phyloP scores from a whole-genome alignment of 2,797 vertebrate species.

The Gastrophryne carolinensis region DNA sequence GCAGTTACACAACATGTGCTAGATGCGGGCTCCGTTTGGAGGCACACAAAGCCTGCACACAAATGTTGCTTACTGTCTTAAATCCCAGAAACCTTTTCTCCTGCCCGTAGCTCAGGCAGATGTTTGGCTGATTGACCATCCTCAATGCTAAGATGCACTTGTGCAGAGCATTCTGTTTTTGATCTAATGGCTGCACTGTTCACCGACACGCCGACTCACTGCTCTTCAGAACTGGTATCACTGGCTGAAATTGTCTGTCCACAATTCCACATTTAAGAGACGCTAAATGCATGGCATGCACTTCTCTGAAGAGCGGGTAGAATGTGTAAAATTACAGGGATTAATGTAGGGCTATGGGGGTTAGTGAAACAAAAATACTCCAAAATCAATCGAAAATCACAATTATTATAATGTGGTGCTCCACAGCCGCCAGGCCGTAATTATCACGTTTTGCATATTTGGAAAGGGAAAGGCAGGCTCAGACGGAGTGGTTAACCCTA shows the following conservation, averaged over 20 bases:
- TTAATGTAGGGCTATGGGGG: conserved; percentile 73
- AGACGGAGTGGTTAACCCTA: conserved; percentile 31
- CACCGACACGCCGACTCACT: background rate
- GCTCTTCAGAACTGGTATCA: conserved; percentile 45
- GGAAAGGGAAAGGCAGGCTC: conserved; percentile 21
- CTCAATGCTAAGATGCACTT: conserved; percentile 35
- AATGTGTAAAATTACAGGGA: conserved; percentile 66
- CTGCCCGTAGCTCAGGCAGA: conserved; percentile 21
- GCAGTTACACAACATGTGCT: no score
- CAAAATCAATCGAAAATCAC: conserved; percentile 53
- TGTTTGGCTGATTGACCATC: conserved; percentile 36
- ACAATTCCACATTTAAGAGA: conserved; percentile 49
- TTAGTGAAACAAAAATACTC: conserved; percentile 67
- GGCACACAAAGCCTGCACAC: no score
- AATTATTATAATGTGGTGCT: conserved; percentile 33
- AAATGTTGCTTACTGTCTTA: background rate
- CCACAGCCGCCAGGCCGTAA: conserved; percentile 29
- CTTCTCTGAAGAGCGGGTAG: conserved; percentile 69
- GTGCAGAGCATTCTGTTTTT: conserved; percentile 38
- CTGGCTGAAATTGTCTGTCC: conserved; percentile 39
- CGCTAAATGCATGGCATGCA: conserved; percentile 51
- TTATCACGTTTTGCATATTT: conserved; percentile 49
- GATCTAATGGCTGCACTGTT: conserved; percentile 37
- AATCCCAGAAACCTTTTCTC: background rate
- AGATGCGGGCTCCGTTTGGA: no score